Evolutionary conservation across 2,113 vertebrate species (phyloP).

Genomic region (Nannospalax galili): DNA sequence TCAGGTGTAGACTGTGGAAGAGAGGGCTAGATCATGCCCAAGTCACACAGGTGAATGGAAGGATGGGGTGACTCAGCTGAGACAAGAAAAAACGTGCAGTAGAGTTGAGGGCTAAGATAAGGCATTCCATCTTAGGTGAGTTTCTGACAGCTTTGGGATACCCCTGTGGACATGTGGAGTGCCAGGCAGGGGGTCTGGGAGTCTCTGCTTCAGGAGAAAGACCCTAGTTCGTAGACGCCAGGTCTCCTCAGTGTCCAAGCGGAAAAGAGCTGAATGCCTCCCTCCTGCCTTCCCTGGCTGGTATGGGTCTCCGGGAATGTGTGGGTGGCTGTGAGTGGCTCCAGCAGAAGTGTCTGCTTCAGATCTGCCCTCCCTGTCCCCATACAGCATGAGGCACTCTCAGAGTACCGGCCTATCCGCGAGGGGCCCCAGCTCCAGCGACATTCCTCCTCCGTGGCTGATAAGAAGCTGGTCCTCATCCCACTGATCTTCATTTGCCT

Average conservation of each 20-base stretch:
- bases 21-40: not conserved
- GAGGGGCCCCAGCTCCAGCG: conserved; percentile 79
- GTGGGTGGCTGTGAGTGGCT: fast-evolving
- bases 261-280: too few relatives aligned
- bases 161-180: fast-evolving
- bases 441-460: conserved; percentile 88
- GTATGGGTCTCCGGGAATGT: too few relatives aligned
- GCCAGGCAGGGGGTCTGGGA: fast-evolving
- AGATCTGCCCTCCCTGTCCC: fast-evolving
- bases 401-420: conserved; percentile 94
- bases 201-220: fast-evolving
- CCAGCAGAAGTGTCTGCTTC: not conserved
- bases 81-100: not conserved
- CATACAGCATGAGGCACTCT: conserved; percentile 91
- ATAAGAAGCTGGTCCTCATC: conserved; percentile 94
- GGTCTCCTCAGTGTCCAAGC: fast-evolving
- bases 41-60: not conserved
- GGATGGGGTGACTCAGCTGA: not conserved
- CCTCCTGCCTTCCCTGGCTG: fast-evolving
- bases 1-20: fast-evolving
- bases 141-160: fast-evolving
- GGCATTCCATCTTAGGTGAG: fast-evolving
- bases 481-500: conserved; percentile 95
- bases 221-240: fast-evolving
- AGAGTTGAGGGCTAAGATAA: not conserved